Base-by-base conservation (phyloP, 2,113 vertebrate genomes). In the Mobula hypostoma region DNA sequence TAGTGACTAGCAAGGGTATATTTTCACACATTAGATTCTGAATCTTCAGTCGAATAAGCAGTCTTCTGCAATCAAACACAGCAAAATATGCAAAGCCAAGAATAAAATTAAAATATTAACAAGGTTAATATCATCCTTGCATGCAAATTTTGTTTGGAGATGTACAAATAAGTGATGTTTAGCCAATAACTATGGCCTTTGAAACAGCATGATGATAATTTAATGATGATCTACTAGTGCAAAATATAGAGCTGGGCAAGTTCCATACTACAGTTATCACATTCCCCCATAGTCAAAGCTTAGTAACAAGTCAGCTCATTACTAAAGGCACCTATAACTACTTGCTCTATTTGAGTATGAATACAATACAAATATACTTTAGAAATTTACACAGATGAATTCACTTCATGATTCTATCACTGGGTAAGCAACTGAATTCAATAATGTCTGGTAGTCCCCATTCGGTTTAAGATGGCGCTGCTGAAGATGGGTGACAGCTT, bases 21-120 rank as follows among this genome's bases (percentile, higher is more conserved):
- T 74, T 48, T 72, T 74, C 63, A 36, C n/a, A 70, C 15, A 70
- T 21, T 32, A 32, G 61, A 68, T 90, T 32, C 29, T 68, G 36
- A 19, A 92, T 40, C 32, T 8, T 66, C 40, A 56, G 0, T 93
- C 68, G 19, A 56, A 74, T 27, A 93, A 48, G 15, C 70, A 74
- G 9, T 17, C 68, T 92, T 92, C 66, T 72, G 21, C 66, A 92
- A 36, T 70, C 68, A 70, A 70, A 70, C 8, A 17, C 68, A 11
- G 32, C 63, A 72, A 92, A 32, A 21, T n/a, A 24, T 40, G n/a
- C 32, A 92, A 92, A 92, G 68, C 17, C 90, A 93, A 56, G 70
- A 36, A 29, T 56, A 93, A 93, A 74, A 27, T 70, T 93, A 93
- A 19, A 87, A 27, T 85, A 27, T 17, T 70, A 91, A 90, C 85